Evolutionary conservation across 2,797 vertebrate genomes (phyloP), one percentile per base, ranked within the genome.

Genomic region (Cirrhinus mrigala): DNA sequence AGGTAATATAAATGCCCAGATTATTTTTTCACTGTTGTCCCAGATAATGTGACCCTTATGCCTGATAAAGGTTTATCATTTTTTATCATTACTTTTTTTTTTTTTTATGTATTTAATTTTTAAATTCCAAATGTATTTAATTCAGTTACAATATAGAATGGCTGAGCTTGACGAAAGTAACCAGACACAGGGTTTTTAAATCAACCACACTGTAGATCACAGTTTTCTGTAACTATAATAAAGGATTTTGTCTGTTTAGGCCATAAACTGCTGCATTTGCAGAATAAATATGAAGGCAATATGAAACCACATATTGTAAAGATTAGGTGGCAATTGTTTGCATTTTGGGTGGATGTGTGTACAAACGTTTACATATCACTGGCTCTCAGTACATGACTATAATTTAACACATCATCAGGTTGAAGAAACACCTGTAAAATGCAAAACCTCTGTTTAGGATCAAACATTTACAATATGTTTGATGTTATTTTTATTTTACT

Each of bases 391-490:
- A 95, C 93, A 92, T 93, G 93, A 95, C 95, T 95, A 92, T 93
- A 88, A 95, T 94, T 96, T 94, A 95, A 97, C 94, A 91, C 94
- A 90, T 93, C 90, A 91, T 90, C 88, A 91, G 93, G 90, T 94
- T 92, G 94, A 95, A 95, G 96, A 95, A 96, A 95, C 90, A 92
- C 93, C 94, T 95, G 90, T 90, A 93, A 95, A 95, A 93, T 90
- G 81, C 89, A 93, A 24, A 91, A 89, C 86, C 89, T 95, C 94
- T 90, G 81, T 91, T 85, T 91, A 94, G 95, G 95, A 96, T 94
- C 92, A 93, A 94, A 95, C 92, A 95, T 95, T 96, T 96, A 94
- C 89, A 94, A 94, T 94, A 40, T 62, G 81, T 46, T 9, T 62
- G 33, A 68, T 24, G 14, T 56, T 33, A 74, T 60, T 14, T 73